Base-by-base conservation (phyloP, 2,797 vertebrate genomes). In the Mallotus villosus region DNA sequence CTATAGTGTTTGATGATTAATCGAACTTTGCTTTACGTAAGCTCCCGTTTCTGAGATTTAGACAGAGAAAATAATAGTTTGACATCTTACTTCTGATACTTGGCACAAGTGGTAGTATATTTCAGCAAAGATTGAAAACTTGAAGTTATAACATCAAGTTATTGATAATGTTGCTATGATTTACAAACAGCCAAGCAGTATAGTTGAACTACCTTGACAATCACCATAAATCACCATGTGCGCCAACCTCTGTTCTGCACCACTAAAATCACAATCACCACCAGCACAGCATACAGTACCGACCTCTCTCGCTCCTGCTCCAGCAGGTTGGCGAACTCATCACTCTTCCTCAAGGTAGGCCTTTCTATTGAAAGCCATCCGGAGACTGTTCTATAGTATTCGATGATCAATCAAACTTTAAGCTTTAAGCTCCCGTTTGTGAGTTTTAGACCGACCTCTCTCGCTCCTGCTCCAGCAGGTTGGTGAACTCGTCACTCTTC, bases 401-500 rank as follows among this genome's bases (percentile, higher is more conserved):
- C 8, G 14, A 66, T 66, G 24, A 25, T 51, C 53, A 21, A 63
- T 34, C 62, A 63, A 63, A 32, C 32, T 4, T 63, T 51, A n/a
- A n/a, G 21, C 24, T 25, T 51, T 25, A 51, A 66, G 64, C 24
- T 46, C 64, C 41, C 53, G 22, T 19, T 24, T 65, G 12, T n/a
- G 19, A 17, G 51, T n/a, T 55, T 55, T 55, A 55, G 19, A n/a
- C 51, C 27, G 27, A 29, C 27, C 27, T 29, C 27, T 29, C 27
- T 4, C 95, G 90, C 85, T 98, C 97, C 87, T 97, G 95, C 91
- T 98, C 96, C 89, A 99, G 90, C 87, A 98, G 90, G 87, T 93
- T 93, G 84, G 95, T 98, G 89, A 98, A 98, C 87, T 97, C 96
- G 34, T 97, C 94, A 0, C 94, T 97, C 91, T 96, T 98, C 86